Conservation (phyloP, 64 coral and sea anemone species). For the Montipora cactus region DNA sequence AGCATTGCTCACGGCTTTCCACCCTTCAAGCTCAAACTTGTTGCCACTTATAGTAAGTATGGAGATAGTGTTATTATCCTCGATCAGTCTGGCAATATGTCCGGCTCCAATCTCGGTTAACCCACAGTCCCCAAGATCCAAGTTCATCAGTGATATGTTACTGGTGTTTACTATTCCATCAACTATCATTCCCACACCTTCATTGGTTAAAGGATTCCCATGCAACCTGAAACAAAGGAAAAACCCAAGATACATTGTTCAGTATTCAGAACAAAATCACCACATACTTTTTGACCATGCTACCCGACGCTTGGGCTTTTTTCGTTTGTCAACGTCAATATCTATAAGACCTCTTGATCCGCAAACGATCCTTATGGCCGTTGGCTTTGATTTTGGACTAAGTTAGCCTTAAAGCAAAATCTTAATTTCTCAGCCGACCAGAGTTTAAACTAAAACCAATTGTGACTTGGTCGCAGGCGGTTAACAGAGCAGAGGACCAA, state of each 20-base stretch:
- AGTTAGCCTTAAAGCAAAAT: too few species aligned
- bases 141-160: conserved; percentile 70
- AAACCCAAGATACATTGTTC: not conserved
- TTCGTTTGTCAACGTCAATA: too few species aligned
- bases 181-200: conserved; percentile 78
- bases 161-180: conserved; percentile 75
- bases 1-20: conserved; percentile 77
- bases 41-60: conserved; percentile 93
- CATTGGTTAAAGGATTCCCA: conserved; percentile 86
- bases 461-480: too few species aligned
- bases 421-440: too few species aligned
- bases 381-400: too few species aligned
- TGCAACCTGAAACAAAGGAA: conserved; percentile 79
- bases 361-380: too few species aligned
- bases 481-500: too few species aligned
- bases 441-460: too few species aligned
- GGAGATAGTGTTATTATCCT: conserved; percentile 69
- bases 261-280: too few species aligned
- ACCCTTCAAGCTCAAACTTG: conserved; percentile 71
- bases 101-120: conserved; percentile 76
- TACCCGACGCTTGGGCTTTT: too few species aligned
- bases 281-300: too few species aligned
- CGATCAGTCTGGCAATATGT: conserved; percentile 81
- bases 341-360: too few species aligned
- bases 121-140: conserved; percentile 91